phyloP scores from a whole-genome alignment of 2,888 invertebrate genomes.

The Alloplasta piceator region DNA sequence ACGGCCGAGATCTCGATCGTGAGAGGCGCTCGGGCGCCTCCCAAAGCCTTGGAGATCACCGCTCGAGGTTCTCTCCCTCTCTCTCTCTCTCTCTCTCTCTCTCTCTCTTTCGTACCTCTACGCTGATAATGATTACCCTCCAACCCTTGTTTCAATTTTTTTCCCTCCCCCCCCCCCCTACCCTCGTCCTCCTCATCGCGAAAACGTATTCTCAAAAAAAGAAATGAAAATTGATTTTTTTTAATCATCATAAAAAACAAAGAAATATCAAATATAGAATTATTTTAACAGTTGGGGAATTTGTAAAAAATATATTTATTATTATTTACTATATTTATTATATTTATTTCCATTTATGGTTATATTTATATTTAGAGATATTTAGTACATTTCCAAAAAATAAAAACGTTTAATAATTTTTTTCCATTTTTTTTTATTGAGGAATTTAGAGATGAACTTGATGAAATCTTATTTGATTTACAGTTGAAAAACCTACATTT shows the following conservation, averaged over 20 bases:
- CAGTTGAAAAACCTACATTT: background rate
- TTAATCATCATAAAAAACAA: background rate
- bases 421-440: too few species aligned
- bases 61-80: conserved; percentile 32
- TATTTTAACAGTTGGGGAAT: background rate
- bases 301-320: too few species aligned
- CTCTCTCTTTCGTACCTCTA: conserved; percentile 1
- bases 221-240: background rate
- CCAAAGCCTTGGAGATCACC: conserved; percentile 69
- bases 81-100: conserved; percentile 19
- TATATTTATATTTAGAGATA: too few species aligned
- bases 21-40: conserved; percentile 24
- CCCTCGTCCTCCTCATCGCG: background rate
- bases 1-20: conserved; percentile 72
- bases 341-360: background rate
- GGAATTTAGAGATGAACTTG: too few species aligned
- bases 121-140: background rate
- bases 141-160: background rate
- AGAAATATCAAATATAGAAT: background rate
- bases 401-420: too few species aligned
- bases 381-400: too few species aligned
- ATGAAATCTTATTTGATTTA: too few species aligned
- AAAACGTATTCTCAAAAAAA: too few species aligned
- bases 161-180: background rate
- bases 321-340: too few species aligned